phyloP scores from a whole-genome alignment of 1,140 invertebrate species.

The Meloidogyne exigua region DNA sequence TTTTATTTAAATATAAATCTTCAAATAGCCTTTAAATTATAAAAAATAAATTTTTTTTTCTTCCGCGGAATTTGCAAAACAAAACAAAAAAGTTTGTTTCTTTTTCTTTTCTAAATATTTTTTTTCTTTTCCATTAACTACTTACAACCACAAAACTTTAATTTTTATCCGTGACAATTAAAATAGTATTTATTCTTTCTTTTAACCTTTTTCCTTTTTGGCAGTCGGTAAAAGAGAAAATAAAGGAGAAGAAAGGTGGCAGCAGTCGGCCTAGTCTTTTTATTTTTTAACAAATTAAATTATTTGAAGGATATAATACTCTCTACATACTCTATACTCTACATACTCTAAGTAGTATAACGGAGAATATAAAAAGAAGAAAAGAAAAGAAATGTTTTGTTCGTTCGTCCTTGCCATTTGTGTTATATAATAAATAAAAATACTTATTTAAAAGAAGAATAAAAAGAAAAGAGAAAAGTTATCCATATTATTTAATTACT shows the following conservation, averaged over 20 bases:
- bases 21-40: neutral
- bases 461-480: too few relatives aligned
- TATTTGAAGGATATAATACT: neutral
- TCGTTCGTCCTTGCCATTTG: neutral
- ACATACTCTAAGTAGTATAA: too few relatives aligned
- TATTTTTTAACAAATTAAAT: neutral
- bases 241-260: neutral
- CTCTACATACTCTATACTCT: too few relatives aligned
- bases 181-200: neutral
- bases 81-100: too few relatives aligned
- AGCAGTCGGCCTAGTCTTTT: neutral
- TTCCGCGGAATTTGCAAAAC: slow-evolving; percentile 1
- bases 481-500: too few relatives aligned
- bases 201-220: neutral
- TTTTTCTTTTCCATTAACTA: too few relatives aligned
- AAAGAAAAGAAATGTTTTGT: neutral
- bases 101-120: too few relatives aligned
- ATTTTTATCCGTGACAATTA: neutral
- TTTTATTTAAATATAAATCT: neutral
- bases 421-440: neutral
- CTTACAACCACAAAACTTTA: neutral
- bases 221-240: neutral
- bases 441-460: too few relatives aligned
- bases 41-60: neutral
- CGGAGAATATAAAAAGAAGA: neutral